These are phyloP conservation scores for Cynopterus brachyotis DNA, from an alignment of 2,113 vertebrate genomes.

Conservation along the genomic window DNA sequence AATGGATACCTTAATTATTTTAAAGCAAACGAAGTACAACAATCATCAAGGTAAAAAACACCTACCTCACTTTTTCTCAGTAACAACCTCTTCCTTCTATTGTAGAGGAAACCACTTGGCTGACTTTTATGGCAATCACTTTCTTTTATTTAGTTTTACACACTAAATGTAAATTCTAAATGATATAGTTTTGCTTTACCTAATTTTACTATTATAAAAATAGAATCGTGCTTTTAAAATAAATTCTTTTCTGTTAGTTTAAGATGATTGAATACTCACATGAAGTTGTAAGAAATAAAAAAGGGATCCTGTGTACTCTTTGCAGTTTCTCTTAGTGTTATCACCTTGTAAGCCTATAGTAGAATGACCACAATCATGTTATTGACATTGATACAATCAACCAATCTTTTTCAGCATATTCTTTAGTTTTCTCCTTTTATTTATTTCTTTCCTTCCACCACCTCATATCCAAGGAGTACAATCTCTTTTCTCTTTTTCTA, in stretches of 20 bases:
- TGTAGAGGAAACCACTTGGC: background rate
- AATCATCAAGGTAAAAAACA: background rate
- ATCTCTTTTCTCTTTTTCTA: background rate
- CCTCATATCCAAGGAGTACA: background rate
- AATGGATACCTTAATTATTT: background rate
- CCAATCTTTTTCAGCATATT: background rate
- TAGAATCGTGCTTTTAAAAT: background rate
- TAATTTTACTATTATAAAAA: background rate
- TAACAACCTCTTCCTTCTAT: background rate
- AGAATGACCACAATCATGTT: background rate
- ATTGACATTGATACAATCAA: background rate
- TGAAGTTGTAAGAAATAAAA: background rate
- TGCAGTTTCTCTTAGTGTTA: background rate
- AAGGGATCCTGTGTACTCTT: background rate
- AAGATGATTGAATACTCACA: background rate
- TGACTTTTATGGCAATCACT: background rate
- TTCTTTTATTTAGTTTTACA: constrained; percentile 4
- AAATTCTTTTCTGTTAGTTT: background rate
- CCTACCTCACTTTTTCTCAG: background rate
- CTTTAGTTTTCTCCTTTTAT: background rate
- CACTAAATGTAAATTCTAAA: background rate
- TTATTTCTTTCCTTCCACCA: background rate
- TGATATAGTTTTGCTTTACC: background rate
- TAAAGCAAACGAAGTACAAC: background rate
- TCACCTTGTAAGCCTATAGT: background rate